A percentile compares a stretch with the other conserved stretches of the same genome.
phyloP scores from a whole-genome alignment of 1,140 invertebrate species.

The Zaprionus vittiger region DNA sequence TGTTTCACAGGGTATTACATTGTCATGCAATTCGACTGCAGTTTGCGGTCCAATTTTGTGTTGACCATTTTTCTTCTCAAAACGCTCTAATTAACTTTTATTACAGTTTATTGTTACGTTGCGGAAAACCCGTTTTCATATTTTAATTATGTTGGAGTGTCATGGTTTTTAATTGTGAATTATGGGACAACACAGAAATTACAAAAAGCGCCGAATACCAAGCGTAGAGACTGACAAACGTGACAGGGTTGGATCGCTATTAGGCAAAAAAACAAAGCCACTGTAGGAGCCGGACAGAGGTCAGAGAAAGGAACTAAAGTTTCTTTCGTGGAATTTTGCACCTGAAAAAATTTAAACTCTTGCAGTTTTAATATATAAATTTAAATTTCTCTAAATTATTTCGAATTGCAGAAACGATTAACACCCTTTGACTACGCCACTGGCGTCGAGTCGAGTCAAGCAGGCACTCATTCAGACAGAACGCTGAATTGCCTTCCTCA shows the following conservation, averaged over 20 bases:
- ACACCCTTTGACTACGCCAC: neutral
- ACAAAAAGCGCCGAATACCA: conserved; percentile 50
- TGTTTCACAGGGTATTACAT: neutral
- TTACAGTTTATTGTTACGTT: conserved; percentile 76
- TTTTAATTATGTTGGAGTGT: conserved; percentile 83
- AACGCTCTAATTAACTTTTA: conserved; percentile 77
- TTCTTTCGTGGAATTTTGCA: too few relatives aligned
- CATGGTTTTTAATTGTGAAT: conserved; percentile 80
- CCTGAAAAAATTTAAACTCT: too few relatives aligned
- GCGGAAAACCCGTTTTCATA: conserved; percentile 77
- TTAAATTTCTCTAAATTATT: neutral
- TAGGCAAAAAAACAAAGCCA: conserved; percentile 5
- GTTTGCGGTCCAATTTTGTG: neutral
- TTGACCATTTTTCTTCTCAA: conserved; percentile 29
- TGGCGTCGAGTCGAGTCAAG: neutral
- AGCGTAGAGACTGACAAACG: conserved; percentile 12
- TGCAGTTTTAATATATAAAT: too few relatives aligned
- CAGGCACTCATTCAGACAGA: neutral
- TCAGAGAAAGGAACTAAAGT: too few relatives aligned
- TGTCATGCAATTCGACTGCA: neutral
- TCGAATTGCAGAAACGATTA: neutral
- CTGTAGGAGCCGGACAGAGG: neutral
- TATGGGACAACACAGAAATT: conserved; percentile 68
- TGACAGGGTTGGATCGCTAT: neutral
- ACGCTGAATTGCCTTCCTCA: too few relatives aligned